Percentiles rank a stretch among this genome's conserved stretches.
Evolutionary conservation across 1,140 invertebrate genomes (phyloP).

Genomic region (Aphaenogaster rudis): DNA sequence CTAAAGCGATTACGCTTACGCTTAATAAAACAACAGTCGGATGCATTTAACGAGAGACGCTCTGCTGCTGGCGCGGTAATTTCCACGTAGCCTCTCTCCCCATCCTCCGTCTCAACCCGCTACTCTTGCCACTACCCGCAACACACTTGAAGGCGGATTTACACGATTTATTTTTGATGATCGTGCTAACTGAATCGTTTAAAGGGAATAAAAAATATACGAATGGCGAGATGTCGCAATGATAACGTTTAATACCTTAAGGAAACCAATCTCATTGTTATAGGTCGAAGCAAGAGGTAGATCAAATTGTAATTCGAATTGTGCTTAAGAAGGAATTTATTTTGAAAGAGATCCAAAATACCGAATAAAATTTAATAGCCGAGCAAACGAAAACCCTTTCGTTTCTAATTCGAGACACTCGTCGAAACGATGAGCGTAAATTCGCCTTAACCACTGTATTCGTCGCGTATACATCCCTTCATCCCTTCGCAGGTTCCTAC

Average conservation of each 20-base stretch:
- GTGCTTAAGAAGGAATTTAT: background rate
- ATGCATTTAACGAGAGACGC: constrained; percentile 66
- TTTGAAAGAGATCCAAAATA: background rate
- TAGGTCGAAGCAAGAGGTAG: background rate
- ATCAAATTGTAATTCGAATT: background rate
- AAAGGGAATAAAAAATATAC: background rate
- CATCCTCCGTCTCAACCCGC: background rate
- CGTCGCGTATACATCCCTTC: constrained; percentile 27
- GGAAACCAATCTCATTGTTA: background rate
- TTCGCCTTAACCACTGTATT: constrained; percentile 43
- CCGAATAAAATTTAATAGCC: background rate
- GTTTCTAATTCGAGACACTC: background rate
- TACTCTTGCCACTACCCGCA: background rate
- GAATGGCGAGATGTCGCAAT: background rate
- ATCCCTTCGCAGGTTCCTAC: constrained; percentile 25
- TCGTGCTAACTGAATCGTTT: constrained; percentile 17
- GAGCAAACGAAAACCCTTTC: background rate
- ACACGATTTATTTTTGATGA: constrained; percentile 41
- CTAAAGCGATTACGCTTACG: constrained; percentile 67
- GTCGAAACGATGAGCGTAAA: constrained; percentile 39
- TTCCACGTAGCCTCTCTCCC: constrained; percentile 28
- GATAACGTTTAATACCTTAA: background rate
- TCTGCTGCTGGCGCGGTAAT: constrained; percentile 65
- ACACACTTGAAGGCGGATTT: constrained; percentile 45
- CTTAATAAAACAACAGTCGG: constrained; percentile 70